Evolutionary conservation across 1,140 invertebrate genomes (phyloP).

Genomic region (Cecropterus lyciades): DNA sequence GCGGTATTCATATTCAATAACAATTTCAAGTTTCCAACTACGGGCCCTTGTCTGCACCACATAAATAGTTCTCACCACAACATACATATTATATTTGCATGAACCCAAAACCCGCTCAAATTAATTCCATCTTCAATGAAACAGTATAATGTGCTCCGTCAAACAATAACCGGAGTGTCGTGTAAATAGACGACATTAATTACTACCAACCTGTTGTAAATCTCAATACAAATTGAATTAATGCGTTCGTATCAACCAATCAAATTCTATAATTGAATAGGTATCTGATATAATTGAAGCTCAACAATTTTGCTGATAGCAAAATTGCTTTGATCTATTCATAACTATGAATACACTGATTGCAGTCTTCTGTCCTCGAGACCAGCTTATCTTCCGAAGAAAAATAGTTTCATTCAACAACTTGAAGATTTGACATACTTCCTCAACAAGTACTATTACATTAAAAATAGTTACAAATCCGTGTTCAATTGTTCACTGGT

Average conservation of each 20-base stretch:
- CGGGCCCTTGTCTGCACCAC: conserved; percentile 11
- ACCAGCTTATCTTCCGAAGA: too few species aligned
- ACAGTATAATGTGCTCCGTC: conserved; percentile 31
- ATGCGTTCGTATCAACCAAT: conserved; percentile 21
- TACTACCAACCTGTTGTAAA: conserved; percentile 34
- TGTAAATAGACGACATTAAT: conserved; percentile 33
- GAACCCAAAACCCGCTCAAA: conserved; percentile 29
- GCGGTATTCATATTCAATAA: conserved; percentile 17
- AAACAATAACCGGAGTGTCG: conserved; percentile 32
- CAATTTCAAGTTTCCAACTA: conserved; percentile 25
- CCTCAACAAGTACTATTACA: too few species aligned
- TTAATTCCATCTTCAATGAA: conserved; percentile 37
- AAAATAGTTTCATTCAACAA: too few species aligned
- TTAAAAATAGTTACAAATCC: too few species aligned
- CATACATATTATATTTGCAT: conserved; percentile 34
- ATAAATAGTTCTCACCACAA: conserved; percentile 31
- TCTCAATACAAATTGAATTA: conserved; percentile 36
- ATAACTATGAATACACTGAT: too few species aligned
- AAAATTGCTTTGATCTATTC: neutral
- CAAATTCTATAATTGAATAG: conserved; percentile 36
- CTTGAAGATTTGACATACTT: too few species aligned
- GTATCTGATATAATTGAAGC: conserved; percentile 16
- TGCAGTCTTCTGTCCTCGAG: too few species aligned
- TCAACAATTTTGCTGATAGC: conserved; percentile 4
- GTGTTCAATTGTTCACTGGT: too few species aligned